phyloP scores from a whole-genome alignment of 2,113 vertebrate genomes.

The Gallinago paraguaiae region DNA sequence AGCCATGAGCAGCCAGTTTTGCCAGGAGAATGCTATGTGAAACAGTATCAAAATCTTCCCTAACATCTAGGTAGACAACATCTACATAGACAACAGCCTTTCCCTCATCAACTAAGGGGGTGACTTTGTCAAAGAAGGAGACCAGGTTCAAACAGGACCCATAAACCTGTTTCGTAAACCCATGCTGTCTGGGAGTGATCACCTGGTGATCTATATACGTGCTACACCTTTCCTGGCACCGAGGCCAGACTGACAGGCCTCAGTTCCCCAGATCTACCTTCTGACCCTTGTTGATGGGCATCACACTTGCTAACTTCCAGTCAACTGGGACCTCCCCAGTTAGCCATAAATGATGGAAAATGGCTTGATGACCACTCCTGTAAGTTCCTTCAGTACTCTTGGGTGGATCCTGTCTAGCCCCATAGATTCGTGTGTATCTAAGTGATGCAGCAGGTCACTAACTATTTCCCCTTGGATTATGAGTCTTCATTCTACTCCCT shows the following conservation, averaged over 20 bases:
- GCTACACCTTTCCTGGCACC: fast-evolving
- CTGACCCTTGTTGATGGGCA: fast-evolving
- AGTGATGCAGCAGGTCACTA: background rate
- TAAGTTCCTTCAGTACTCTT: background rate
- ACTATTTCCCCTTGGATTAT: background rate
- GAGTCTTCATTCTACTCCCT: background rate
- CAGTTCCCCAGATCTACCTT: background rate
- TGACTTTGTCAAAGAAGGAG: background rate
- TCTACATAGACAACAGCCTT: too few relatives aligned
- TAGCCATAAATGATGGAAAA: background rate
- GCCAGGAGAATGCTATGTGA: background rate
- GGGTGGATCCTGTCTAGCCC: background rate
- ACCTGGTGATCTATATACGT: fast-evolving
- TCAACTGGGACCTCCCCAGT: too few relatives aligned
- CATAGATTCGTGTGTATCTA: background rate
- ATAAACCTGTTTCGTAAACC: background rate
- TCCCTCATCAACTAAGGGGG: background rate
- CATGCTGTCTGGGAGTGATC: background rate
- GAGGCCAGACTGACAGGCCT: background rate
- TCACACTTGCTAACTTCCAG: background rate
- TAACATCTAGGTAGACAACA: background rate
- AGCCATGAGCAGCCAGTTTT: background rate
- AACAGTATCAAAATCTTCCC: background rate
- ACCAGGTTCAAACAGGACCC: background rate
- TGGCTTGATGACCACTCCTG: background rate